Base-by-base conservation (phyloP, 2,888 invertebrate species). In the Argyresthia albistria region DNA sequence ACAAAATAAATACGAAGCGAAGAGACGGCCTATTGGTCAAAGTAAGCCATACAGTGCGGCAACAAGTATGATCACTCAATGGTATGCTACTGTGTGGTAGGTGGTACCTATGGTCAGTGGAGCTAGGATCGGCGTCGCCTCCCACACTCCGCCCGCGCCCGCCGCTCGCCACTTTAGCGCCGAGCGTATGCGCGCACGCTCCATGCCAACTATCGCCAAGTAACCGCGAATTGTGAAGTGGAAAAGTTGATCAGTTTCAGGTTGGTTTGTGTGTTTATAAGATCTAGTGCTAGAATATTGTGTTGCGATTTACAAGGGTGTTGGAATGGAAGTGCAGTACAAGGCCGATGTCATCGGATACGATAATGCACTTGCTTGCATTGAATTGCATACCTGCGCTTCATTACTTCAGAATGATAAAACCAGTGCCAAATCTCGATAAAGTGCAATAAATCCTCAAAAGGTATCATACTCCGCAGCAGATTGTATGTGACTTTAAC, bases 81-180 rank as follows among this genome's bases (percentile, higher is more conserved):
- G 25, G 25, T 25, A 25, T 25, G 25, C 25, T 25, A 25, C 25
- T 25, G 25, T 25, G 25, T 39, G n/a, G 9, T 11, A 39, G 39
- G 10, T 9, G 39, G 39, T n/a, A 11, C n/a, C 15, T 37, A n/a
- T 43, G 36, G 50, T 50, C 43, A 36, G 50, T 36, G 49, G 25
- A 37, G 45, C 51, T 51, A 54, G 53, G 54, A 55, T 52, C 53
- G 50, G 56, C 49, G 36, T 54, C 59, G 64, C 64, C 62, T 59
- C 63, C 63, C 55, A 53, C 54, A 52, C 52, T 63, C 63, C 59
- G 54, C 57, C 71, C 75, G 64, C 62, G 76, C 76, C 77, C 75
- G 62, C n/a, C n/a, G 68, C 73, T 74, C 76, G 76, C 79, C 82
- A 80, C 74, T 81, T 69, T 59, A 64, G 63, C 60, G 60, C 58